Evolutionary conservation across 1,140 invertebrate species (phyloP).

Genomic region (Pseudobourletiella spinata): DNA sequence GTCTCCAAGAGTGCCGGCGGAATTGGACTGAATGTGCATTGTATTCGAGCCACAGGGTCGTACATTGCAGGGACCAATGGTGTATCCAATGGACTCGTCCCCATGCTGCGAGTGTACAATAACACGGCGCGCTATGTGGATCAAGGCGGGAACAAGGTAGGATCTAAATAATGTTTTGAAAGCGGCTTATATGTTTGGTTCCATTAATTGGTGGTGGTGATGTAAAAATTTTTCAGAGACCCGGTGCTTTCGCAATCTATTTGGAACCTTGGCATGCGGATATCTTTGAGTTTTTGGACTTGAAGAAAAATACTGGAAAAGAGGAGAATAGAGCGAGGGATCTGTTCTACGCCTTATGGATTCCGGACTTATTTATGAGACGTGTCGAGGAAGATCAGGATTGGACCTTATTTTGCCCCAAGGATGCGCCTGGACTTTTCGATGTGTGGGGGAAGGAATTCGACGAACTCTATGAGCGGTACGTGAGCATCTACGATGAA

Average conservation of each 20-base stretch:
- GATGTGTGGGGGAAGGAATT: slow-evolving; percentile 95
- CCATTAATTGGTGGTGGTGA: neutral
- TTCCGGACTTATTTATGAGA: slow-evolving; percentile 98
- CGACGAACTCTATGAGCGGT: slow-evolving; percentile 75
- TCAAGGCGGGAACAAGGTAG: slow-evolving; percentile 91
- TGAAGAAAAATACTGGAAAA: slow-evolving; percentile 90
- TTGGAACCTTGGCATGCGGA: slow-evolving; percentile 99
- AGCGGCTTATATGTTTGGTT: slow-evolving; percentile 5
- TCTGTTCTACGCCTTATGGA: slow-evolving; percentile 97
- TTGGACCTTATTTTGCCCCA: slow-evolving; percentile 97
- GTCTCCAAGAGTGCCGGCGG: slow-evolving; percentile 97
- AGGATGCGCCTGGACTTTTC: slow-evolving; percentile 78
- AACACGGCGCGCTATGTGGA: slow-evolving; percentile 95
- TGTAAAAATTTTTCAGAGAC: slow-evolving; percentile 58
- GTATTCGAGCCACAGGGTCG: slow-evolving; percentile 83
- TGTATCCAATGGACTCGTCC: slow-evolving; percentile 91
- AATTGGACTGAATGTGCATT: slow-evolving; percentile 94
- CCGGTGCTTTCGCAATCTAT: slow-evolving; percentile 98
- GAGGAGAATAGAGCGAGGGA: slow-evolving; percentile 89
- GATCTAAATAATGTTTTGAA: no score
- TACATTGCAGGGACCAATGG: slow-evolving; percentile 93
- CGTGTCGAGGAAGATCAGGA: slow-evolving; percentile 75
- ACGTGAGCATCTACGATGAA: no score
- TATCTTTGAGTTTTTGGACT: slow-evolving; percentile 88
- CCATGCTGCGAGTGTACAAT: slow-evolving; percentile 94